phyloP scores from a whole-genome alignment of 2,797 vertebrate species.

The Tenualosa thibaudeaui region DNA sequence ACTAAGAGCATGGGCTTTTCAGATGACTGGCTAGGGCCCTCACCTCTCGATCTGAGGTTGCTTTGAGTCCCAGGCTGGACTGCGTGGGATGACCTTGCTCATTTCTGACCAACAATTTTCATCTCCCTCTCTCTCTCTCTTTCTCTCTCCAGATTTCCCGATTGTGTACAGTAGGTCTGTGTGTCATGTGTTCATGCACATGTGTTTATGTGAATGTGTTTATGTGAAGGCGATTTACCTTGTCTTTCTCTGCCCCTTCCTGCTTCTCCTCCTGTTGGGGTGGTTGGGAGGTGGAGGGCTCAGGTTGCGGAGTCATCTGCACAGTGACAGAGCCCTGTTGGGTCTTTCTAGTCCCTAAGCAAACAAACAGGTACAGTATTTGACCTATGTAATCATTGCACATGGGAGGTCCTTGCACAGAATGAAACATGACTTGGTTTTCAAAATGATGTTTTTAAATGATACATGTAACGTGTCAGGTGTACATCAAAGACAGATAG shows the following conservation, averaged over 20 bases:
- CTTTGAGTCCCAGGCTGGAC: too few species aligned
- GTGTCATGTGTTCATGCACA: too few species aligned
- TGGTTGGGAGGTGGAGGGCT: conserved; percentile 4
- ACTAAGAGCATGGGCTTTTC: too few species aligned
- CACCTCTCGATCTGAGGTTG: too few species aligned
- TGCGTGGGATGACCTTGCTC: too few species aligned
- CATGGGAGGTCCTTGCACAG: background rate
- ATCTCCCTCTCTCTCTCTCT: too few species aligned
- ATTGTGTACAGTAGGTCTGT: too few species aligned
- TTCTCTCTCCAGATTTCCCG: too few species aligned
- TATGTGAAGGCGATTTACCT: background rate
- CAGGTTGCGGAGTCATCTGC: background rate
- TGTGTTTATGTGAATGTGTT: background rate
- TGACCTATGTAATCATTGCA: background rate
- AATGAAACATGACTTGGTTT: background rate
- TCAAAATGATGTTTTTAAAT: background rate
- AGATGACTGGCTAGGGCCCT: too few species aligned
- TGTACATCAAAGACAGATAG: too few species aligned
- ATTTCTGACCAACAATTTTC: too few species aligned
- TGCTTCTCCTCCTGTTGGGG: background rate
- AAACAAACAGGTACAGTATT: background rate
- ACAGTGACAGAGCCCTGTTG: background rate
- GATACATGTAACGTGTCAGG: too few species aligned
- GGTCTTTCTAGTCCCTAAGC: background rate
- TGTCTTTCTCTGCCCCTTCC: background rate